A percentile compares a stretch with the other conserved stretches of the same genome.
These are phyloP conservation scores for Scrobipalpa costella DNA, from an alignment of 2,888 invertebrate species.

Conservation along the genomic window DNA sequence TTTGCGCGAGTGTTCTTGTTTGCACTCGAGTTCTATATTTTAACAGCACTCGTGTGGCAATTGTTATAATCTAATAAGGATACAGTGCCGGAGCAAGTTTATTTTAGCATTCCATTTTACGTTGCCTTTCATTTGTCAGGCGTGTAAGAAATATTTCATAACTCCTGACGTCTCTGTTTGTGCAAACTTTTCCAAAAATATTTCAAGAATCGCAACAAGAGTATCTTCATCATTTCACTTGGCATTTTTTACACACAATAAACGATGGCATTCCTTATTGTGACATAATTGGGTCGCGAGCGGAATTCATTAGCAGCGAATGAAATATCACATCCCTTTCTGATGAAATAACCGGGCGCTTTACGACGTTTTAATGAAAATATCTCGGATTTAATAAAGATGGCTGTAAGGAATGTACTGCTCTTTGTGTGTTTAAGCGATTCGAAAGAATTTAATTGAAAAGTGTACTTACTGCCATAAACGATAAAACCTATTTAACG, in stretches of 20 bases:
- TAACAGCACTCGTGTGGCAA: neutral
- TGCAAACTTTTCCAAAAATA: no score
- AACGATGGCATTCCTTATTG: conserved; percentile 47
- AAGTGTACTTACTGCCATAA: no score
- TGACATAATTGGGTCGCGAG: conserved; percentile 59
- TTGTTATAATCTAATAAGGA: neutral
- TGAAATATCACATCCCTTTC: conserved; percentile 58
- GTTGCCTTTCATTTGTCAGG: no score
- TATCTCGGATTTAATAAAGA: conserved; percentile 27
- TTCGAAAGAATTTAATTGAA: no score
- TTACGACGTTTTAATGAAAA: conserved; percentile 49
- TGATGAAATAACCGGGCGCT: conserved; percentile 53
- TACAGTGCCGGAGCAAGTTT: neutral
- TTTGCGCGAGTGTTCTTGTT: conserved; percentile 15
- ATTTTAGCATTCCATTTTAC: neutral
- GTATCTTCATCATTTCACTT: neutral
- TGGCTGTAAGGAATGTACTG: neutral
- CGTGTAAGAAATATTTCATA: no score
- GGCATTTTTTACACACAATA: conserved; percentile 34
- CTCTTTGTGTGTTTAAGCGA: neutral
- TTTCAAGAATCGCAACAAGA: neutral
- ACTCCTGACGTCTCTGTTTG: no score
- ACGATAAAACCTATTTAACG: no score
- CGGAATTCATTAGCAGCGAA: conserved; percentile 56
- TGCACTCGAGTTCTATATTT: conserved; percentile 1